Conservation (phyloP, 2,888 invertebrate species). For the Emmelina monodactyla region DNA sequence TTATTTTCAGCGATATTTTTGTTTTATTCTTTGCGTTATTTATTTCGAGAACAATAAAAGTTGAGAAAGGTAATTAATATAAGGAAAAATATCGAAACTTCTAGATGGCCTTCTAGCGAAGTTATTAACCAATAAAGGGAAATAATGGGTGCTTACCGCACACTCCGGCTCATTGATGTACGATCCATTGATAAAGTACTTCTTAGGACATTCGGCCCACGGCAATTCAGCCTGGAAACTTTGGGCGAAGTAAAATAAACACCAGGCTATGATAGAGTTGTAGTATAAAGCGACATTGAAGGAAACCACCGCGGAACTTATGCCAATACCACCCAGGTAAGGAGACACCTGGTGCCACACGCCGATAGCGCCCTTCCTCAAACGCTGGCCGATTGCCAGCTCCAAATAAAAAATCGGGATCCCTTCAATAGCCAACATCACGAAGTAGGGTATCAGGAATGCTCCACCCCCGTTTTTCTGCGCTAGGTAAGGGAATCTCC, state of each 20-base stretch:
- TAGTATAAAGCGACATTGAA: conserved; percentile 97
- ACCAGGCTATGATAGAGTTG: conserved; percentile 98
- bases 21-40: too few relatives aligned
- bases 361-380: conserved; percentile 93
- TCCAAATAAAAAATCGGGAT: conserved; percentile 97
- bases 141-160: conserved; percentile 69
- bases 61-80: too few relatives aligned
- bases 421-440: conserved; percentile 93
- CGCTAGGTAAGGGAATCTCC: conserved; percentile 94
- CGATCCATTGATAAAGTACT: conserved; percentile 80
- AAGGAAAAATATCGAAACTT: too few relatives aligned
- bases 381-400: conserved; percentile 91
- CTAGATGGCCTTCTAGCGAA: too few relatives aligned
- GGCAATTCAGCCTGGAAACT: conserved; percentile 92
- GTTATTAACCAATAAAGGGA: too few relatives aligned
- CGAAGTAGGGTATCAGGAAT: conserved; percentile 95
- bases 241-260: conserved; percentile 92
- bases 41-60: too few relatives aligned
- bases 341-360: conserved; percentile 96
- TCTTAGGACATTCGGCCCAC: conserved; percentile 91
- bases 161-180: conserved; percentile 84
- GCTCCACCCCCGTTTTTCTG: conserved; percentile 96
- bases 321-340: conserved; percentile 87
- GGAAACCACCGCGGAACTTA: conserved; percentile 94
- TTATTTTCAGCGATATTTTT: too few relatives aligned